A percentile compares a stretch with the other conserved stretches of the same genome.
phyloP scores from a whole-genome alignment of 2,113 vertebrate species.

The Myxocyprinus asiaticus region DNA sequence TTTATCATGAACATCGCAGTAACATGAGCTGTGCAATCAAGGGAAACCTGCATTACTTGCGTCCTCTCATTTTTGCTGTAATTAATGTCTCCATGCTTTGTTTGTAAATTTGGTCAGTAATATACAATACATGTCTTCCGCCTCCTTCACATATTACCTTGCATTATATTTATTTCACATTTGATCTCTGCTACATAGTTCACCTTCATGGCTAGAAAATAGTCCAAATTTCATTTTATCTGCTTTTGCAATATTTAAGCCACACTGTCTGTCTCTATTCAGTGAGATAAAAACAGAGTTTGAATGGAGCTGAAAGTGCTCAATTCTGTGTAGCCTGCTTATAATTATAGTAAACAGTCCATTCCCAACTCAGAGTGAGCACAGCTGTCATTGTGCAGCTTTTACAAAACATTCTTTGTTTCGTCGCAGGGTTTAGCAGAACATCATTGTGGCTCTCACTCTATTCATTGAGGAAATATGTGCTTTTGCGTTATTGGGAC shows the following conservation, averaged over 20 bases:
- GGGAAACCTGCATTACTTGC: too few species aligned
- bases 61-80: too few species aligned
- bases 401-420: slow-evolving; percentile 32
- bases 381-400: slow-evolving; percentile 17
- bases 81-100: too few species aligned
- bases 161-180: slow-evolving; percentile 19
- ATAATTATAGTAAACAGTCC: slow-evolving; percentile 21
- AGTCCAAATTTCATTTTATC: not conserved
- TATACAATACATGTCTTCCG: not conserved
- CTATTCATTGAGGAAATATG: slow-evolving; percentile 1
- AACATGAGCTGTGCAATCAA: too few species aligned
- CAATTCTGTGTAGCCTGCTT: slow-evolving; percentile 12
- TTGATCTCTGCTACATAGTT: not conserved
- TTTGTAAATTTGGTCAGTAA: not conserved
- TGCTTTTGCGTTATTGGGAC: not conserved
- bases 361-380: not conserved
- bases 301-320: slow-evolving; percentile 8
- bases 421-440: slow-evolving; percentile 21
- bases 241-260: slow-evolving; percentile 20
- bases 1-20: too few species aligned
- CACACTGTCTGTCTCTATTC: not conserved
- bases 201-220: slow-evolving; percentile 14
- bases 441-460: slow-evolving; percentile 17
- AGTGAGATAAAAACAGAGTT: not conserved
- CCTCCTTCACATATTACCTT: not conserved